phyloP scores from a whole-genome alignment of 2,113 vertebrate species.

The Hippocampus mohnikei region DNA sequence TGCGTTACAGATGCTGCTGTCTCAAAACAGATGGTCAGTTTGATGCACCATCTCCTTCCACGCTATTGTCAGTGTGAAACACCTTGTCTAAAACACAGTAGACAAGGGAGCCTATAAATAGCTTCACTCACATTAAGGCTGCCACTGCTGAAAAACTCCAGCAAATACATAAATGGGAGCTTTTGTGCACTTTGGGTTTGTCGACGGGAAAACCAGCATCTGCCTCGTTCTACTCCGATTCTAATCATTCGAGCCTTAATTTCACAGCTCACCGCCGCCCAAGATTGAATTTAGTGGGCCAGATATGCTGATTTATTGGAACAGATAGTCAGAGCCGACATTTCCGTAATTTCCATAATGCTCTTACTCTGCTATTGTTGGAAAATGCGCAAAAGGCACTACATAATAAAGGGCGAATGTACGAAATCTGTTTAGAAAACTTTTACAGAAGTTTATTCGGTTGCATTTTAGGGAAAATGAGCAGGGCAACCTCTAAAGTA shows the following conservation, averaged over 20 bases:
- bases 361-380: slow-evolving; percentile 12
- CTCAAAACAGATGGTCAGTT: neutral
- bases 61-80: neutral
- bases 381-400: neutral
- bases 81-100: slow-evolving; percentile 7
- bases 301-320: slow-evolving; percentile 53
- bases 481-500: neutral
- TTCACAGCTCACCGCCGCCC: slow-evolving; percentile 65
- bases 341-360: slow-evolving; percentile 16
- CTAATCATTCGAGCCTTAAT: slow-evolving; percentile 54
- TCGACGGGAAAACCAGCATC: slow-evolving; percentile 12
- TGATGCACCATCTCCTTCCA: neutral
- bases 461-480: neutral
- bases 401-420: neutral
- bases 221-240: slow-evolving; percentile 34
- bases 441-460: neutral
- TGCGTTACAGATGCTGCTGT: neutral
- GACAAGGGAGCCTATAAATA: slow-evolving; percentile 27
- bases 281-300: slow-evolving; percentile 54
- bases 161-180: slow-evolving; percentile 4
- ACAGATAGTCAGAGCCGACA: slow-evolving; percentile 28
- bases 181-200: slow-evolving; percentile 6
- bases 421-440: neutral
- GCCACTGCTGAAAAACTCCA: slow-evolving; percentile 6
- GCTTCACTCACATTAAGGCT: slow-evolving; percentile 10